Evolutionary conservation across 30 jellyfish, hydroid and myxozoan genomes (phyloP).

Genomic region (Turritopsis dohrnii): DNA sequence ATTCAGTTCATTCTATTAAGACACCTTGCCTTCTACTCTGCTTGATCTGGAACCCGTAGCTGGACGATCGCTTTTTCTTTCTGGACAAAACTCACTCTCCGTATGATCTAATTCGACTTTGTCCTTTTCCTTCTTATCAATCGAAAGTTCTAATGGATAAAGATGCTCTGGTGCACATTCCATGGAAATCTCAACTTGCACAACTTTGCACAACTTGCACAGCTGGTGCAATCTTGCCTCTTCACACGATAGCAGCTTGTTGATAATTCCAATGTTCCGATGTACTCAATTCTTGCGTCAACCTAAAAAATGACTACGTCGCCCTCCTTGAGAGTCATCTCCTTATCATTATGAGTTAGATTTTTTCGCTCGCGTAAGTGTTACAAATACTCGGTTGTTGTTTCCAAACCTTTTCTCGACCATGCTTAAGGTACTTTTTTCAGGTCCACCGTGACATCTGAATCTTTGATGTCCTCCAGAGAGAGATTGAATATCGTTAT

Average conservation of each 20-base stretch:
- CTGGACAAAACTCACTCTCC: too few species aligned
- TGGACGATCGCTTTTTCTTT: too few species aligned
- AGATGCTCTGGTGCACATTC: slow-evolving; percentile 36
- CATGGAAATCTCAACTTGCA: slow-evolving; percentile 31
- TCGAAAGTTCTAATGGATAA: slow-evolving; percentile 10
- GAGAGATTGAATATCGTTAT: too few species aligned
- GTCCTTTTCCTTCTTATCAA: background rate
- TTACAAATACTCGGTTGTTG: slow-evolving; percentile 27
- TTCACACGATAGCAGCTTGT: slow-evolving; percentile 18
- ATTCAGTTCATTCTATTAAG: too few species aligned
- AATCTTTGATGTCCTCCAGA: too few species aligned
- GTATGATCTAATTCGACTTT: background rate
- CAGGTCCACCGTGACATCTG: too few species aligned
- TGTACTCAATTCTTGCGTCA: slow-evolving; percentile 31
- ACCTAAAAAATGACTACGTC: slow-evolving; percentile 42
- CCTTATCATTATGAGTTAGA: slow-evolving; percentile 6
- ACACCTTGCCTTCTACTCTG: too few species aligned
- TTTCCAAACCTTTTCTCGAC: too few species aligned
- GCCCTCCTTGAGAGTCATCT: slow-evolving; percentile 13
- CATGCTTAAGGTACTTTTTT: too few species aligned
- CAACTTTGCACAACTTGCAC: slow-evolving; percentile 35
- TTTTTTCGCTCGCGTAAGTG: slow-evolving; percentile 27
- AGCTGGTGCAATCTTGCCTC: too few species aligned
- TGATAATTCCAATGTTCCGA: slow-evolving; percentile 35
- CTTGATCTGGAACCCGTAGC: too few species aligned